Conservation (phyloP, 1,140 invertebrate species). For the Temnothorax longispinosus region DNA sequence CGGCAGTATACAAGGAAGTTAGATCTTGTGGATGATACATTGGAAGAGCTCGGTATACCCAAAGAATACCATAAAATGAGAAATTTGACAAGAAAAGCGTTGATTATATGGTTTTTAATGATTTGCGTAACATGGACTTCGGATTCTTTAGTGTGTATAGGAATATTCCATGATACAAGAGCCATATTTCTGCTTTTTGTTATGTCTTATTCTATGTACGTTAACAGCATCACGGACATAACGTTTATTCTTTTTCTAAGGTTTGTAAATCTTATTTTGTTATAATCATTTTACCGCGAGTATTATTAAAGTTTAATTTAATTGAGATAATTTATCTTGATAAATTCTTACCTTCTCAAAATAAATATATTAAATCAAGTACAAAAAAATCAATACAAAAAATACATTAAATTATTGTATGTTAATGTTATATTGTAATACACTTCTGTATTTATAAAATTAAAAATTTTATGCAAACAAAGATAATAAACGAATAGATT, state of each 20-base stretch:
- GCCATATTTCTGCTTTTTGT: neutral
- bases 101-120: neutral
- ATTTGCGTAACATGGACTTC: neutral
- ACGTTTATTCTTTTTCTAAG: neutral
- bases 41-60: neutral
- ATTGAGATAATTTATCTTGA: neutral
- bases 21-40: neutral
- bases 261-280: neutral
- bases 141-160: neutral
- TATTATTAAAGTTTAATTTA: neutral
- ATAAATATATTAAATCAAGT: neutral
- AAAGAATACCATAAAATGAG: slow-evolving; percentile 10
- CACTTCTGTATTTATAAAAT: neutral
- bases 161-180: neutral
- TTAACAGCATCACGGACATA: neutral
- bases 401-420: neutral
- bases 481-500: neutral
- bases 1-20: neutral
- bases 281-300: neutral
- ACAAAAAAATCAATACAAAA: neutral
- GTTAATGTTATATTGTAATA: neutral
- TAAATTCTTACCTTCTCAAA: neutral
- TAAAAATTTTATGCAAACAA: neutral
- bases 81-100: neutral
- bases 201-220: neutral